Base-by-base conservation (phyloP, 2,113 vertebrate species). In the Poeciliopsis occidentalis region DNA sequence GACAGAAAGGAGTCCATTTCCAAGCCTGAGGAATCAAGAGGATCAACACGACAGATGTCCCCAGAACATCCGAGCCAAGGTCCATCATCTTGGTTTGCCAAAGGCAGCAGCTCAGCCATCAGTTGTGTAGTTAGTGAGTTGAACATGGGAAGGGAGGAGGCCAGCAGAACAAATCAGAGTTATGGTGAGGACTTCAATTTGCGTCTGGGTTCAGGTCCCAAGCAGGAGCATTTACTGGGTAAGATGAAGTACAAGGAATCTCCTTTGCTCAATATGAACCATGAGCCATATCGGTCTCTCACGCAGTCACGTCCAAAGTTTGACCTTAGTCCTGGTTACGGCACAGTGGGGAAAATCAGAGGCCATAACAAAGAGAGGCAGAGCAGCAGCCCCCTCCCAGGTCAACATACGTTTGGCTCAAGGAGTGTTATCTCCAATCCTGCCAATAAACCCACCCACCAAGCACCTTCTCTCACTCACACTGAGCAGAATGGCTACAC, bases 61-160 rank as follows among this genome's bases (percentile, higher is more conserved):
- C 91, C 93, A 63, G 96, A 95, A 75, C 96, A 94, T 91, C 96
- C 93, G 76, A 96, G 92, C 94, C 96, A 96, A 99, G 98, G 97
- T 99, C 96, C 97, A 95, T 94, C 97, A 93, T 96, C 95, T 89
- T 87, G 89, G 84, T 92, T 95, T 94, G 94, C 96, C 80, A 87
- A 90, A 89, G 95, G 95, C 95, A 96, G 95, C 94, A 94, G 92
- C 90, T 92, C 93, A 75, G 96, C 95, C 90, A 95, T 96, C 94
- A 95, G 92, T 93, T 95, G 97, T 74, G 90, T 95, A 96, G 95
- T 97, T 94, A 96, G 95, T 73, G 96, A 96, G 88, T 95, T 94
- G 83, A 95, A 95, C 84, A 87, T 94, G 31, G 88, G 93, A 90
- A 94, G 93, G 92, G 95, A 93, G 72, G 94, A 92, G 79, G 88